phyloP scores from a whole-genome alignment of 2,888 invertebrate species.

The Nomada flava region DNA sequence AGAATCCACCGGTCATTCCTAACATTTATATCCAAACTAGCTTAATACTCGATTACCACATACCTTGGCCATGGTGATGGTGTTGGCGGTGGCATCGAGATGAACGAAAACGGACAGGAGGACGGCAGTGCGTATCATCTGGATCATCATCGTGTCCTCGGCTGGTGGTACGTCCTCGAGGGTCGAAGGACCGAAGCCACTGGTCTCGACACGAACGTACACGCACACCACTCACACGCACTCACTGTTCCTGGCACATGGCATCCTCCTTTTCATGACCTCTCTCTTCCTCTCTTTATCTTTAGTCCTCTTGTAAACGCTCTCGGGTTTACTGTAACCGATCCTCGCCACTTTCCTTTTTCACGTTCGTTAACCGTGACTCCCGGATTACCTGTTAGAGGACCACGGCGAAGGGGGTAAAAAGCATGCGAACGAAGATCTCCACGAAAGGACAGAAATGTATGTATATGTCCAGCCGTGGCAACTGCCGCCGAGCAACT shows the following conservation, averaged over 20 bases:
- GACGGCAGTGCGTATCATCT: slow-evolving; percentile 61
- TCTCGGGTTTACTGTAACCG: background rate
- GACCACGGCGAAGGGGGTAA: slow-evolving; percentile 26
- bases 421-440: slow-evolving; percentile 14
- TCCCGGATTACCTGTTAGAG: background rate
- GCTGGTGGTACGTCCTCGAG: slow-evolving; percentile 61
- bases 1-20: background rate
- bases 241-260: slow-evolving; percentile 65
- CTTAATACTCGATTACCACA: background rate
- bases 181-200: slow-evolving; percentile 63
- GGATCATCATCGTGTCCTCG: slow-evolving; percentile 62
- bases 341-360: background rate
- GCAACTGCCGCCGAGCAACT: slow-evolving; percentile 82
- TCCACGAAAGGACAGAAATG: slow-evolving; percentile 43
- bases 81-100: slow-evolving; percentile 60
- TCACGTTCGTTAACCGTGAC: background rate
- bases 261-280: slow-evolving; percentile 61
- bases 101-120: slow-evolving; percentile 62
- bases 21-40: background rate
- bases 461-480: slow-evolving; percentile 77
- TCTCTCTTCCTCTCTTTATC: slow-evolving; percentile 2
- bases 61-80: slow-evolving; percentile 68
- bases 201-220: slow-evolving; percentile 58
- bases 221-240: slow-evolving; percentile 67
- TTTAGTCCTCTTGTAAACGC: background rate